phyloP scores from a whole-genome alignment of 1,140 invertebrate genomes.

The Octopus sinensis region DNA sequence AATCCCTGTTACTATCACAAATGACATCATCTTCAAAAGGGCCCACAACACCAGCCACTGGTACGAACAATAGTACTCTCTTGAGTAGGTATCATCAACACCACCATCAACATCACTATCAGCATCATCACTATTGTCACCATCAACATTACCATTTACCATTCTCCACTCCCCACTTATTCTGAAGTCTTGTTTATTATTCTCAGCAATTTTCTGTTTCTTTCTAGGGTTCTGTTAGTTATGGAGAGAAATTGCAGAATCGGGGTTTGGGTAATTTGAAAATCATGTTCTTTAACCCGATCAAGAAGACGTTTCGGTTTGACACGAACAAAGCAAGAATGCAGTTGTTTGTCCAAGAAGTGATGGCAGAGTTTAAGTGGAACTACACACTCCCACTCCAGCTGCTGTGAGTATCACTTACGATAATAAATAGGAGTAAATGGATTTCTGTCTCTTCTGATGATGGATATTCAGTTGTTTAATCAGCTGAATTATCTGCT shows the following conservation, averaged over 20 bases:
- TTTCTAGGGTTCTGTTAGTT: slow-evolving; percentile 30
- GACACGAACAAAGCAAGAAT: slow-evolving; percentile 80
- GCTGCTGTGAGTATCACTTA: slow-evolving; percentile 71
- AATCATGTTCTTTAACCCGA: slow-evolving; percentile 73
- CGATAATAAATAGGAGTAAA: too few species aligned
- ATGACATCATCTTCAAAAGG: too few species aligned
- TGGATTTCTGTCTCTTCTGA: too few species aligned
- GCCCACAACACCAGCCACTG: too few species aligned
- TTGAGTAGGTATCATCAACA: too few species aligned
- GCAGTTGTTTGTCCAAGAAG: slow-evolving; percentile 88
- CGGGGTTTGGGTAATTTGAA: slow-evolving; percentile 73
- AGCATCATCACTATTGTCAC: too few species aligned
- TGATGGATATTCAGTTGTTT: too few species aligned
- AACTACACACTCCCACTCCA: slow-evolving; percentile 84
- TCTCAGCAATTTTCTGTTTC: slow-evolving; percentile 13
- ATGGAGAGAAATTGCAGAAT: slow-evolving; percentile 56
- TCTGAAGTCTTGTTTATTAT: not conserved
- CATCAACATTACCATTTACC: not conserved
- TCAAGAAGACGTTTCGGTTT: slow-evolving; percentile 82
- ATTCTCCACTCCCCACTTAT: not conserved
- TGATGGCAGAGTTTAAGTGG: slow-evolving; percentile 85
- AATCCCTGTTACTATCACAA: too few species aligned
- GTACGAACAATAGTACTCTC: too few species aligned
- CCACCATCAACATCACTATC: too few species aligned
- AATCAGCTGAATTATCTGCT: too few species aligned